Percentiles rank a stretch among this genome's conserved stretches.
Evolutionary conservation across 2,113 vertebrate genomes (phyloP).

Genomic region (Phaethon lepturus): DNA sequence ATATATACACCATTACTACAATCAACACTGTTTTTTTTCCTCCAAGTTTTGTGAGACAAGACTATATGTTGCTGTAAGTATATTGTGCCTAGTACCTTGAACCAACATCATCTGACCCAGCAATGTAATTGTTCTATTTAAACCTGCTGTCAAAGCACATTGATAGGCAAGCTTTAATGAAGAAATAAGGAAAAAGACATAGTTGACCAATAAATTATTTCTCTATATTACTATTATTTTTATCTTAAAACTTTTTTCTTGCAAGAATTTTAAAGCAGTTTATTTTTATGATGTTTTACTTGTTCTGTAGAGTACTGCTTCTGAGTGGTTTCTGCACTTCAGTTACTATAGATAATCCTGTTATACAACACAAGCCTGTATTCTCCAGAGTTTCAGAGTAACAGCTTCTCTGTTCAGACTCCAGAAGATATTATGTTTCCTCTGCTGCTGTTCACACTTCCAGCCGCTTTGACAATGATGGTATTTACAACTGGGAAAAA

Average conservation of each 20-base stretch:
- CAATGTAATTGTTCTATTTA: neutral
- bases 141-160: neutral
- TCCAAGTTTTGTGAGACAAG: neutral
- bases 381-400: slow-evolving; percentile 45
- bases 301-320: neutral
- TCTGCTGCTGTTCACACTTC: neutral
- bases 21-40: neutral
- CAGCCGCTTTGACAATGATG: slow-evolving; percentile 6
- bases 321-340: neutral
- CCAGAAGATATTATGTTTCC: neutral
- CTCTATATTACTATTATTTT: neutral
- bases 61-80: neutral
- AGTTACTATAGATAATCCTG: slow-evolving; percentile 1
- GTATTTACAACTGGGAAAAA: slow-evolving; percentile 21
- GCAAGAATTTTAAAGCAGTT: neutral
- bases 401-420: slow-evolving; percentile 23
- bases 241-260: neutral
- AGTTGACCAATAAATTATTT: neutral
- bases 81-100: neutral
- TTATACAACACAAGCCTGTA: neutral
- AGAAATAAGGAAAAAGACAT: neutral
- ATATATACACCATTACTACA: neutral
- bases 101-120: neutral
- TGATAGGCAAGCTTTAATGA: neutral
- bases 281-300: neutral